These are phyloP conservation scores for Galendromus occidentalis DNA, from an alignment of 1,140 invertebrate species.

Conservation along the genomic window DNA sequence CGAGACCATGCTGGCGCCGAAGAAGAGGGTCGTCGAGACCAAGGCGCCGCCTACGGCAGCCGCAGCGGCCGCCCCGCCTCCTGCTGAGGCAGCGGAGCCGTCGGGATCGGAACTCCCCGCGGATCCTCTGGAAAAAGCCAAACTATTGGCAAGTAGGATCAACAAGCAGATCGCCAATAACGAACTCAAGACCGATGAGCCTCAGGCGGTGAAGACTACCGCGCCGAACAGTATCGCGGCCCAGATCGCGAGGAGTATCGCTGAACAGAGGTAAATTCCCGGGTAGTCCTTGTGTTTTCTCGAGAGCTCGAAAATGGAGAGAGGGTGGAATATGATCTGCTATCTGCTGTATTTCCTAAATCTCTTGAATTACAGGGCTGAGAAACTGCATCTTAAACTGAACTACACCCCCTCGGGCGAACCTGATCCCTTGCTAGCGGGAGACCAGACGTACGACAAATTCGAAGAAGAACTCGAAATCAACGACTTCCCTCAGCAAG, in stretches of 20 bases:
- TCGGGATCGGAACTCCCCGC: background rate
- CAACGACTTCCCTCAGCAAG: constrained; percentile 98
- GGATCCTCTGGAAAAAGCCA: constrained; percentile 2
- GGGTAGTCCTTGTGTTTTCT: too few species aligned
- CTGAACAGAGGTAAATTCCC: constrained; percentile 6
- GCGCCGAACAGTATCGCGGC: constrained; percentile 7
- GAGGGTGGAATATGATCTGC: too few species aligned
- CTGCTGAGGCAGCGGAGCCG: too few species aligned
- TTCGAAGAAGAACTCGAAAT: constrained; percentile 99
- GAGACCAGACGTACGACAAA: constrained; percentile 38
- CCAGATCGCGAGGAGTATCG: constrained; percentile 1
- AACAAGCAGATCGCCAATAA: background rate
- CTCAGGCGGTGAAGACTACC: constrained; percentile 11
- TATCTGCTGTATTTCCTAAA: too few species aligned
- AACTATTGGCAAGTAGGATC: background rate
- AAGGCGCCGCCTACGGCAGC: constrained; percentile 21
- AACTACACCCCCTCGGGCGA: constrained; percentile 71
- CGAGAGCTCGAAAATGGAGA: too few species aligned
- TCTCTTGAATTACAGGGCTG: constrained; percentile 36
- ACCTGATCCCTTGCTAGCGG: constrained; percentile 26
- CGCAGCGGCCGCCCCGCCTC: constrained; percentile 25
- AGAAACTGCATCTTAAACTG: constrained; percentile 84
- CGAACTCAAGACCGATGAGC: background rate
- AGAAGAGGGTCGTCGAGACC: constrained; percentile 58
- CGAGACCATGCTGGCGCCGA: constrained; percentile 91